Base-by-base conservation (phyloP, 2,888 invertebrate genomes). In the Furcula furcula region DNA sequence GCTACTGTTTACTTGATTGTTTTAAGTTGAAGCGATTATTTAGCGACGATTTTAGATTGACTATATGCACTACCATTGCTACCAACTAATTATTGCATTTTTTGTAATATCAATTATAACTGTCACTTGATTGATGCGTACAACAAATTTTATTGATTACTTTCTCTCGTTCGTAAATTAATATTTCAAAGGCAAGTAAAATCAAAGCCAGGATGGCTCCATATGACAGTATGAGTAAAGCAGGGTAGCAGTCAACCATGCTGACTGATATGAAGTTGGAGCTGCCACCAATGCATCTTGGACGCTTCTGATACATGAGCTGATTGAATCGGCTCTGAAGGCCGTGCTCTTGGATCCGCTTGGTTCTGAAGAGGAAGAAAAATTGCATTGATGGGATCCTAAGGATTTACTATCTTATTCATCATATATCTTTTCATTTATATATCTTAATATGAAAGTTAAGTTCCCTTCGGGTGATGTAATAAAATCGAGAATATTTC, bases 211-310 rank as follows among this genome's bases (percentile, higher is more conserved):
- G 29, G 0, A 78, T 16, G 4, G 56, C 35, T 14, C 87, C 87
- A 43, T 87, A 87, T 0, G 69, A 64, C 1, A 88, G 44, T 16
- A 84, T 75, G 1, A 87, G 51, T 2, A 88, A 34, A 0, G 84
- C 85, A 0, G 87, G 87, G 54, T 90, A 90, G 46, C 91, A 91
- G 57, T 93, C 92, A 0, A 92, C 89, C 65, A 92, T 84, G 46
- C 92, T 91, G 20, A 93, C 93, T 18, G 92, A 93, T 9, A 93
- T 84, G 59, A 94, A 94, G 45, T 80, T 87, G 0, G 90, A 90
- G 20, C 78, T 82, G 49, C 93, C 92, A 4, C 91, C 90, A 0
- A 81, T 74, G 52, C 94, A 94, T 43, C 79, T 80, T 0, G 94
- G 94, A 52, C 91, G 91, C 39, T 90, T 91, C 14, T 92, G 91